These are phyloP conservation scores for Scrobipalpa costella DNA, from an alignment of 2,888 invertebrate species.

Conservation along the genomic window DNA sequence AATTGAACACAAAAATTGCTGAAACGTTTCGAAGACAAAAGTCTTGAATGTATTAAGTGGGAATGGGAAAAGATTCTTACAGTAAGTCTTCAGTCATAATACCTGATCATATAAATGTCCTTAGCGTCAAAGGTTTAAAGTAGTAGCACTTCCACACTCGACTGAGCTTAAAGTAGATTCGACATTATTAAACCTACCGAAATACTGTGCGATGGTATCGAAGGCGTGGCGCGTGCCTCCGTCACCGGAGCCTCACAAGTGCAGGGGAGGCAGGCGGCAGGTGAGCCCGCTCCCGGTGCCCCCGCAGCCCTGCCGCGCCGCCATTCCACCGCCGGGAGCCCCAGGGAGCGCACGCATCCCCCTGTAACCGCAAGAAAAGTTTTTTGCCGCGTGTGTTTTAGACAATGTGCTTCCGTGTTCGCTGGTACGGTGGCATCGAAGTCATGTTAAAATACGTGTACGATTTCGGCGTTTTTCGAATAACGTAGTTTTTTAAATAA, in stretches of 20 bases:
- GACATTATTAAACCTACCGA: background rate
- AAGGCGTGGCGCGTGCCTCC: slow-evolving; percentile 38
- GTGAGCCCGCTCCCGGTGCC: slow-evolving; percentile 34
- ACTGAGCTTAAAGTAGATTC: background rate
- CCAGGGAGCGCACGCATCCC: slow-evolving; percentile 41
- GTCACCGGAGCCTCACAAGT: slow-evolving; percentile 65
- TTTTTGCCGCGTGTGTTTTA: background rate
- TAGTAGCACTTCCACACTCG: background rate
- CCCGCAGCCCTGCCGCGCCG: slow-evolving; percentile 57
- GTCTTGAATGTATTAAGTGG: too few relatives aligned
- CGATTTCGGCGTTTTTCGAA: too few relatives aligned
- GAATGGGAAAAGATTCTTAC: too few relatives aligned
- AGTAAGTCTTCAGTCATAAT: too few relatives aligned
- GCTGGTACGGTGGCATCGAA: too few relatives aligned
- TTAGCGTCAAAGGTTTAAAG: too few relatives aligned
- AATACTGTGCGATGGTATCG: background rate
- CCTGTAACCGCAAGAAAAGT: background rate
- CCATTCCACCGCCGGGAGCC: slow-evolving; percentile 56
- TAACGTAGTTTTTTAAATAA: background rate
- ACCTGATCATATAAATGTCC: too few relatives aligned
- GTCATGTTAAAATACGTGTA: too few relatives aligned
- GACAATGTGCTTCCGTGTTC: background rate
- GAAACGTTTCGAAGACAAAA: too few relatives aligned
- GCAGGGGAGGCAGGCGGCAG: slow-evolving; percentile 41
- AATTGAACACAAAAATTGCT: too few relatives aligned